Conservation (phyloP, 2,113 vertebrate species). For the Neogobius melanostomus region DNA sequence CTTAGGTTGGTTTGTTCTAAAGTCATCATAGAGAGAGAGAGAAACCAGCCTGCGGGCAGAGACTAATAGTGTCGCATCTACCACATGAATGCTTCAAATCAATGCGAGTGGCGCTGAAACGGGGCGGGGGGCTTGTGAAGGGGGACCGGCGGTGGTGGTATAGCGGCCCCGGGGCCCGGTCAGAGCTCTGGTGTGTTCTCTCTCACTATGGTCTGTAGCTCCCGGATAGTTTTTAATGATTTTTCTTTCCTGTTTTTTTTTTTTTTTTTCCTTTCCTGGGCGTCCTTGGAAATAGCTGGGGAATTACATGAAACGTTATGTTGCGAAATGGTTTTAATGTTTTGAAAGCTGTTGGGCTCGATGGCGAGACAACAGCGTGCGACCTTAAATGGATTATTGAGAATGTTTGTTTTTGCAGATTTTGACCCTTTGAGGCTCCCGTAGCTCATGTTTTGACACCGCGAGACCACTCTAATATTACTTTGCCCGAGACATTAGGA, state of each 20-base stretch:
- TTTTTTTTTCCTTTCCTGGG: constrained; percentile 6
- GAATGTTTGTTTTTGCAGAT: not conserved
- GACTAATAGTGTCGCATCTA: constrained; percentile 60
- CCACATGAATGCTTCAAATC: constrained; percentile 62
- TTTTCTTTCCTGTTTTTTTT: constrained; percentile 15
- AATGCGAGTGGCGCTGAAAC: constrained; percentile 61
- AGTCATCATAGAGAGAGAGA: not conserved
- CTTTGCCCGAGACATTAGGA: not conserved
- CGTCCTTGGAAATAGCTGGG: not conserved
- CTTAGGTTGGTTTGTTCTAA: constrained; percentile 35
- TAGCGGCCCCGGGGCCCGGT: constrained; percentile 39
- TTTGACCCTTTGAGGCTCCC: not conserved
- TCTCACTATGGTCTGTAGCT: constrained; percentile 16
- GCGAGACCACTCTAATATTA: not conserved
- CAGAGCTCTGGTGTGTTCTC: constrained; percentile 17
- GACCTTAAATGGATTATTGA: not conserved
- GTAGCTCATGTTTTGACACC: not conserved
- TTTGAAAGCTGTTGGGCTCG: too few species aligned
- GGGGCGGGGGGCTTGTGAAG: constrained; percentile 35
- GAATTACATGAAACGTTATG: not conserved
- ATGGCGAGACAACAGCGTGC: too few species aligned
- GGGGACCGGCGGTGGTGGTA: constrained; percentile 6
- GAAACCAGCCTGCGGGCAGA: constrained; percentile 36
- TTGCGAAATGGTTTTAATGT: not conserved
- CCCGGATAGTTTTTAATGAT: constrained; percentile 28